These are phyloP conservation scores for Notechis scutatus DNA, from an alignment of 2,113 vertebrate genomes.

Conservation along the genomic window DNA sequence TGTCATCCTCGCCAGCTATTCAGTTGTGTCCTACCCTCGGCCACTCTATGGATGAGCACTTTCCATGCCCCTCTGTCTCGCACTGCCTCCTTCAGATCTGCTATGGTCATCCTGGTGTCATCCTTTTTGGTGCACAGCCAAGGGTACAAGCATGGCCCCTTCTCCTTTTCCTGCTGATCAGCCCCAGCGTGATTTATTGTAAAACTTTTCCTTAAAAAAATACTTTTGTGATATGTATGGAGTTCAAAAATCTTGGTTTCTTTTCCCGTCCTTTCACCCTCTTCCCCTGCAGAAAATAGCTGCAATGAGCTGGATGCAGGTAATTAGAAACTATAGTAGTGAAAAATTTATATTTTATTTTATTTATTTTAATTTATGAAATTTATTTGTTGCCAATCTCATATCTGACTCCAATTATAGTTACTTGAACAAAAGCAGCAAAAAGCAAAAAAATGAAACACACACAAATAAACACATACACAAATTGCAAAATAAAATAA, in stretches of 20 bases:
- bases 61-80: neutral
- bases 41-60: neutral
- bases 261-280: neutral
- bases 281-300: neutral
- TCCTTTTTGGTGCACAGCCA: neutral
- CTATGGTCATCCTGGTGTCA: neutral
- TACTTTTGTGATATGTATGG: neutral
- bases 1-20: neutral
- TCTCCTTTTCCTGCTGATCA: neutral
- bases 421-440: neutral
- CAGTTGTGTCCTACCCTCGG: neutral
- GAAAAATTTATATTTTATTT: neutral
- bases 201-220: neutral
- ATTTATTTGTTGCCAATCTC: neutral
- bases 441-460: neutral
- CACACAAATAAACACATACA: neutral
- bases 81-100: neutral
- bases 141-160: neutral
- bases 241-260: neutral
- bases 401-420: neutral
- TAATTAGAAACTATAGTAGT: neutral
- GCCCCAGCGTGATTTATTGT: neutral
- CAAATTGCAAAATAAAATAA: neutral
- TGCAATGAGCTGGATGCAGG: neutral
- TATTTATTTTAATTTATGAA: neutral